Percentiles rank a stretch among this genome's conserved stretches.
phyloP scores from a whole-genome alignment of 1,140 invertebrate genomes.

The Drosophila paulistorum region DNA sequence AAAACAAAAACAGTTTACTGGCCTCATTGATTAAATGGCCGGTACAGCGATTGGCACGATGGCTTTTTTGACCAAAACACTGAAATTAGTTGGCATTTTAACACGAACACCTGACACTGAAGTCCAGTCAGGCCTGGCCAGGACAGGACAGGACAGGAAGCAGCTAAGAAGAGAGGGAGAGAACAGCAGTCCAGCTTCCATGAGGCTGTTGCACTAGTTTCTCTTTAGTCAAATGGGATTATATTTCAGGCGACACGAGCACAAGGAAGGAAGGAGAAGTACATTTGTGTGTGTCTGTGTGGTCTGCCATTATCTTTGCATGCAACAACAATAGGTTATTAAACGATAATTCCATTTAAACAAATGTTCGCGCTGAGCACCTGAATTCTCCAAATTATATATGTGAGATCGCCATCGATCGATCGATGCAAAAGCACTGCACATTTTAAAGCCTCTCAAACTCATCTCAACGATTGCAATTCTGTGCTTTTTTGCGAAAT shows the following conservation, averaged over 20 bases:
- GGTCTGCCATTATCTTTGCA: conserved; percentile 52
- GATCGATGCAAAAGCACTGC: not conserved
- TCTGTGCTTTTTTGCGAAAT: conserved; percentile 49
- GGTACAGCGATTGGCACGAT: conserved; percentile 39
- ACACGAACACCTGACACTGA: conserved; percentile 78
- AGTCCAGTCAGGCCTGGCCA: conserved; percentile 4
- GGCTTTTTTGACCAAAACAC: conserved; percentile 67
- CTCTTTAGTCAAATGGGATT: conserved; percentile 72
- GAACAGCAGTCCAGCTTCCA: conserved; percentile 36
- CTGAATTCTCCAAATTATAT: conserved; percentile 78
- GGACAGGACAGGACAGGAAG: conserved; percentile 19
- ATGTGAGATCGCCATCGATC: conserved; percentile 30
- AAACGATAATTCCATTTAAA: conserved; percentile 81
- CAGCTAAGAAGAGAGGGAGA: not conserved
- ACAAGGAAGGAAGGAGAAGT: not conserved
- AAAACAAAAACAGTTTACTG: conserved; percentile 62
- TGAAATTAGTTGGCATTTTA: conserved; percentile 82
- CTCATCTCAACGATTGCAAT: conserved; percentile 49
- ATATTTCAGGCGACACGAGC: conserved; percentile 44
- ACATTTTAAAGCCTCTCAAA: conserved; percentile 29
- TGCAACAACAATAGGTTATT: conserved; percentile 68
- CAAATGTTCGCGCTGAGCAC: conserved; percentile 75
- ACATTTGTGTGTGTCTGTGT: conserved; percentile 39
- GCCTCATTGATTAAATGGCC: conserved; percentile 70
- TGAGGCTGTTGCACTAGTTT: conserved; percentile 40